Evolutionary conservation across 2,797 vertebrate species (phyloP), one percentile per base, ranked within the genome.

Genomic region (Cynopterus sphinx): DNA sequence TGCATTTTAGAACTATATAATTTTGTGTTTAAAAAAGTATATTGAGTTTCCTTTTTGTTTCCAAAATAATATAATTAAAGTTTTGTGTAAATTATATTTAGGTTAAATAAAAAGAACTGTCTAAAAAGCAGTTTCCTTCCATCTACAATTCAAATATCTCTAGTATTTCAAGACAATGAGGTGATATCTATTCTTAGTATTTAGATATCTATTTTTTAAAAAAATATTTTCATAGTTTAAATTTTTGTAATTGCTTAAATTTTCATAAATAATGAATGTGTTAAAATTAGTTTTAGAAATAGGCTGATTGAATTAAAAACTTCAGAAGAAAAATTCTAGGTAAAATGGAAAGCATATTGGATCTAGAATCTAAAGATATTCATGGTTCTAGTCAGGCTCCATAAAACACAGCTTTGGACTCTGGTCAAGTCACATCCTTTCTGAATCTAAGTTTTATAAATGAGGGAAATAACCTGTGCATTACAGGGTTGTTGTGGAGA

Each of bases 31-130:
- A 28, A 93, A 67, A 46, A 88, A 63, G 28, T 49, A 68, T 67
- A n/a, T 53, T 84, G 51, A 86, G 8, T 91, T 86, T 89, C n/a
- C n/a, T 68, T 93, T 92, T 92, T 88, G 39, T 88, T 75, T 88
- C 57, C 36, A 88, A 87, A 84, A 53, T 84, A 83, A 93, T 49
- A 49, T 68, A 86, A 94, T 89, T 43, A 90, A 92, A 81, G 28
- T 61, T 63, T 86, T 43, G 6, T 46, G 70, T 36, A 79, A 91
- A 85, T 74, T 94, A 39, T 33, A 43, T 75, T 79, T 68, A 91
- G 59, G 13, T 84, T 89, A 93, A 92, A 87, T 55, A 83, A 87
- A 83, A 82, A n/a, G 3, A 67, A 74, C 22, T 57, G 3, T 59
- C 4, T 75, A 33, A 41, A 82, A 87, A 81, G 77, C 5, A 79